Base-by-base conservation (phyloP, 2,113 vertebrate species). In the Corythornis vintsioides region DNA sequence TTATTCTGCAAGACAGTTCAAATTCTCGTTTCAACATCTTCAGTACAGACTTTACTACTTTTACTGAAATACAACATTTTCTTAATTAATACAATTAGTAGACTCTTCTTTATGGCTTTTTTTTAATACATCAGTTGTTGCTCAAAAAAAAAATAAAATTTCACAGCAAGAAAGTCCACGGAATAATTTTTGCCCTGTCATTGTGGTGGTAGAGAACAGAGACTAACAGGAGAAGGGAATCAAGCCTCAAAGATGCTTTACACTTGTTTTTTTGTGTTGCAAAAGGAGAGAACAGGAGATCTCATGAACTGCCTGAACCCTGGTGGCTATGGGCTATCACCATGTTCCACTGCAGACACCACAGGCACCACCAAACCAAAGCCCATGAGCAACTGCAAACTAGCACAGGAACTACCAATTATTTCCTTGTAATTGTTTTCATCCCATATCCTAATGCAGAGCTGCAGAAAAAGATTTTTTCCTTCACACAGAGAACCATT, bases 351-450 rank as follows among this genome's bases (percentile, higher is more conserved):
- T 60, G 17, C 0, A 18, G 22, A 67, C n/a, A 56, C 12, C 55
- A 64, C 21, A 71, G 61, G 40, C 35, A 28, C 10, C 0, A 1
- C 21, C 19, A 64, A 81, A 81, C 15, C 72, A 52, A 9, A 81
- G 52, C 31, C 12, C 20, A 13, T 0, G 7, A 64, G 13, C 65
- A 75, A 43, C 5, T 6, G 16, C 15, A 16, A 88, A 70, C 40
- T 22, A 64, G 26, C 16, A 50, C 59, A 77, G 8, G 0, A 53
- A 29, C 24, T 29, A 94, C 83, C 48, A 69, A 96, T 66, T 35
- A 95, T 86, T 96, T 92, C 78, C 85, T 83, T 70, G 42, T 65
- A 69, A 38, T 72, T 83, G 76, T 67, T 94, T 79, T 87, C 78
- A 91, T 64, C 64, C 48, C 92, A 69, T 80, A 92, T 70, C 67